Evolutionary conservation across 2,888 invertebrate genomes (phyloP).

Genomic region (Agonopterix arenella): DNA sequence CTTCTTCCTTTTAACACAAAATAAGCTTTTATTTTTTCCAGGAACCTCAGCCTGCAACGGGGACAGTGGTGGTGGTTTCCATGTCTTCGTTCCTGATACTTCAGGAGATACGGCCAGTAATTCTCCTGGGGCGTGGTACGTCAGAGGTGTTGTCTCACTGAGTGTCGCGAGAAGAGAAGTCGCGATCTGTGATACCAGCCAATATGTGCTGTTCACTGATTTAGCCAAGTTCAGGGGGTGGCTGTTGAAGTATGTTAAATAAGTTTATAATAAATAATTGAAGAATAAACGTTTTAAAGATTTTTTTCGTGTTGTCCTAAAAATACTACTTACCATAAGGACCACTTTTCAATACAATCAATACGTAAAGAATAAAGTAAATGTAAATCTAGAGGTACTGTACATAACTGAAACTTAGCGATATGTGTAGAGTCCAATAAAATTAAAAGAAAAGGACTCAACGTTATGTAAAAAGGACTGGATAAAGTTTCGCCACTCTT

Average conservation of each 20-base stretch:
- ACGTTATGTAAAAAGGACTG: too few species aligned
- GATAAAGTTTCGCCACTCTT: too few species aligned
- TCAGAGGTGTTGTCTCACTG: constrained; percentile 41
- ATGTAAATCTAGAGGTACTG: too few species aligned
- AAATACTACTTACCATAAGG: too few species aligned
- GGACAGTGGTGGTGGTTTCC: constrained; percentile 69
- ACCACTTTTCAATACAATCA: too few species aligned
- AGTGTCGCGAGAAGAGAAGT: constrained; percentile 24
- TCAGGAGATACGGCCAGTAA: constrained; percentile 14
- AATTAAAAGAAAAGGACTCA: too few species aligned
- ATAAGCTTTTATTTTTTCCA: constrained; percentile 11
- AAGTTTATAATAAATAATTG: background rate
- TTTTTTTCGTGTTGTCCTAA: too few species aligned
- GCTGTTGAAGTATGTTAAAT: constrained; percentile 24
- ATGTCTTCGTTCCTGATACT: constrained; percentile 40
- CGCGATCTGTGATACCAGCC: constrained; percentile 51
- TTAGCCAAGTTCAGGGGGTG: constrained; percentile 35
- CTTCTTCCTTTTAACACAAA: too few species aligned
- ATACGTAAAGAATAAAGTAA: too few species aligned
- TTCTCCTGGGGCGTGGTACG: constrained; percentile 32
- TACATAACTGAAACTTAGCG: too few species aligned
- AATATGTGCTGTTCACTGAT: constrained; percentile 66
- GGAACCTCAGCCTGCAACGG: constrained; percentile 70
- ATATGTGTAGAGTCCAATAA: too few species aligned
- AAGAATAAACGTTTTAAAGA: background rate